A percentile compares a stretch with the other conserved stretches of the same genome.
Evolutionary conservation across 2,797 vertebrate species (phyloP).

Genomic region (Picus viridis): DNA sequence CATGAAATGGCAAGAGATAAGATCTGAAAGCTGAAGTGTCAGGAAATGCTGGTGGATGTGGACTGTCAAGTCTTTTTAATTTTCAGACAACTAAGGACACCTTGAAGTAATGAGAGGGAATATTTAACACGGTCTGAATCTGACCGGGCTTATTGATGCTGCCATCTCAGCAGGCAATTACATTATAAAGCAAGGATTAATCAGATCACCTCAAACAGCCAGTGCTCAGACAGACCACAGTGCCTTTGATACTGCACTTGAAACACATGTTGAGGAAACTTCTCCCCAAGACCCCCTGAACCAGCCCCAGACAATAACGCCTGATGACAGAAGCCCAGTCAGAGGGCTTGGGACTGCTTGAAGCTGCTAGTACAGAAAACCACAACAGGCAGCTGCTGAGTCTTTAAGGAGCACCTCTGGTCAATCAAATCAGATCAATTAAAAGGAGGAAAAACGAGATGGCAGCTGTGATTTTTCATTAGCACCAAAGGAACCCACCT

Average conservation of each 20-base stretch:
- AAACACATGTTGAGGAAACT: not conserved
- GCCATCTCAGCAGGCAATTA: slow-evolving; percentile 25
- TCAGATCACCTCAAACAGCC: slow-evolving; percentile 12
- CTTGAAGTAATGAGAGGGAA: slow-evolving; percentile 52
- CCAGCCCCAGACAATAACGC: not conserved
- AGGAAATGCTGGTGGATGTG: not conserved
- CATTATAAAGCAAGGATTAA: slow-evolving; percentile 35
- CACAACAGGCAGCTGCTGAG: not conserved
- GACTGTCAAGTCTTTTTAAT: not conserved
- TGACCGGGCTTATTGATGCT: not conserved
- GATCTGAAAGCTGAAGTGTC: accelerated
- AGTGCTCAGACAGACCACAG: not conserved
- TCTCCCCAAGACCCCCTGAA: not conserved
- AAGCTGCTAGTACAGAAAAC: not conserved
- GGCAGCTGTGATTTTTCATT: not conserved
- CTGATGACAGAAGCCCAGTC: not conserved
- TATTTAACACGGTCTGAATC: slow-evolving; percentile 24
- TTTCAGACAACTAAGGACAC: slow-evolving; percentile 30
- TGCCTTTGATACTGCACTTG: slow-evolving; percentile 8
- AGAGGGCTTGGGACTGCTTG: not conserved
- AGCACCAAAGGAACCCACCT: not conserved
- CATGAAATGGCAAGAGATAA: not conserved
- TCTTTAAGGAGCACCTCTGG: not conserved
- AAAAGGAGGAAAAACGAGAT: not conserved
- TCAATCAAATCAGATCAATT: not conserved